Evolutionary conservation across 2,888 invertebrate genomes (phyloP).

Genomic region (Copidosoma aretas): DNA sequence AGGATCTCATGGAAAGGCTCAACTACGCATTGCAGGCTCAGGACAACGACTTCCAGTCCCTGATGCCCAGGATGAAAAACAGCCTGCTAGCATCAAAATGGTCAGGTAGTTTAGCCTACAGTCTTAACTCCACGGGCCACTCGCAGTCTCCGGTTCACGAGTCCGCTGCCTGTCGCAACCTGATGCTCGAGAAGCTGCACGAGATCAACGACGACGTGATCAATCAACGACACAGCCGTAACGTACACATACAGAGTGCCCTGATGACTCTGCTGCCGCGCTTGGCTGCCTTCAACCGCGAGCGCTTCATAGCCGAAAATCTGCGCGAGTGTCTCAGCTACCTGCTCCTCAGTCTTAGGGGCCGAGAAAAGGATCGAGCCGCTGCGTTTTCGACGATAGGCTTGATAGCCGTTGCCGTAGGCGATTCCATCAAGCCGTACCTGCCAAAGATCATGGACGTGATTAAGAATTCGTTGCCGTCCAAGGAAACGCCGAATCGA

Average conservation of each 20-base stretch:
- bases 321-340: constrained; percentile 78
- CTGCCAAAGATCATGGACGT: constrained; percentile 86
- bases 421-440: constrained; percentile 77
- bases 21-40: constrained; percentile 58
- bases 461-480: constrained; percentile 78
- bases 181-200: constrained; percentile 84
- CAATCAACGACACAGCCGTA: constrained; percentile 77
- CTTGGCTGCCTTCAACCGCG: constrained; percentile 90
- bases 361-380: constrained; percentile 84
- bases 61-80: constrained; percentile 70
- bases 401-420: constrained; percentile 87
- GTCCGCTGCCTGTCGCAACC: constrained; percentile 83
- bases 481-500: constrained; percentile 78
- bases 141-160: constrained; percentile 71
- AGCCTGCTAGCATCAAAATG: constrained; percentile 65
- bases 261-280: constrained; percentile 87
- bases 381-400: constrained; percentile 91
- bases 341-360: constrained; percentile 76
- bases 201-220: constrained; percentile 81
- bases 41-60: constrained; percentile 66
- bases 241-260: constrained; percentile 84
- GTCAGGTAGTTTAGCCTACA: constrained; percentile 44
- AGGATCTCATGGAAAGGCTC: constrained; percentile 72
- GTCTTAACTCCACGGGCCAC: constrained; percentile 40
- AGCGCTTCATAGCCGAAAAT: constrained; percentile 79